phyloP scores from a whole-genome alignment of 2,113 vertebrate species.

The Ageneiosus marmoratus region DNA sequence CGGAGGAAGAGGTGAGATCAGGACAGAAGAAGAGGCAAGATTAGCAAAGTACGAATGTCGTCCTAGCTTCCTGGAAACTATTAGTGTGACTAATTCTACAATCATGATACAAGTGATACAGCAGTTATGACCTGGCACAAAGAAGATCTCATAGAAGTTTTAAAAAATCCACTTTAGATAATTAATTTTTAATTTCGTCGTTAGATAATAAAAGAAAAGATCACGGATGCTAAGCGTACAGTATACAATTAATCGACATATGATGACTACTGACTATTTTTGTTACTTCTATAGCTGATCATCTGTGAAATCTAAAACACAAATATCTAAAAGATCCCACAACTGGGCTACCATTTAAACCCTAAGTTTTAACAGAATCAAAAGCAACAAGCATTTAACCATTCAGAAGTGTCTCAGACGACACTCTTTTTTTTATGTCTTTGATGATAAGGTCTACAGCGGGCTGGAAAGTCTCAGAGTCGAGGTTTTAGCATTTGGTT shows the following conservation, averaged over 20 bases:
- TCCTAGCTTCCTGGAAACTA: constrained; percentile 8
- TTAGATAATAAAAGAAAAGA: background rate
- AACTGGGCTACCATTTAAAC: background rate
- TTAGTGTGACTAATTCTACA: background rate
- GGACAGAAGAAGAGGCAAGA: background rate
- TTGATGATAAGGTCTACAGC: no score
- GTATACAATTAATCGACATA: background rate
- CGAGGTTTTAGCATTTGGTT: background rate
- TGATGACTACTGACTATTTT: background rate
- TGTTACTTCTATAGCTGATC: background rate
- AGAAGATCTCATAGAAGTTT: no score
- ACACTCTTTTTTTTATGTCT: no score
- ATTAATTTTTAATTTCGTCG: background rate
- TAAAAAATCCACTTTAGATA: no score
- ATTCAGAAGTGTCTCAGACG: no score
- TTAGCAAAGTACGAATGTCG: background rate
- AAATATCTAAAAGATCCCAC: background rate
- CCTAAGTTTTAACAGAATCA: no score
- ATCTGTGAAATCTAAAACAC: background rate
- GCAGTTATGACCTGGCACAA: background rate
- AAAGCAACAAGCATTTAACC: no score
- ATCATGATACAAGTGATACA: background rate
- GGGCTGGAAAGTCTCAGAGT: background rate
- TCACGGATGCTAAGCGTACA: no score
- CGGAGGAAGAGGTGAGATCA: background rate